These are phyloP conservation scores for Spatulosminthurus flaviceps DNA, from an alignment of 2,888 invertebrate species.

Conservation along the genomic window DNA sequence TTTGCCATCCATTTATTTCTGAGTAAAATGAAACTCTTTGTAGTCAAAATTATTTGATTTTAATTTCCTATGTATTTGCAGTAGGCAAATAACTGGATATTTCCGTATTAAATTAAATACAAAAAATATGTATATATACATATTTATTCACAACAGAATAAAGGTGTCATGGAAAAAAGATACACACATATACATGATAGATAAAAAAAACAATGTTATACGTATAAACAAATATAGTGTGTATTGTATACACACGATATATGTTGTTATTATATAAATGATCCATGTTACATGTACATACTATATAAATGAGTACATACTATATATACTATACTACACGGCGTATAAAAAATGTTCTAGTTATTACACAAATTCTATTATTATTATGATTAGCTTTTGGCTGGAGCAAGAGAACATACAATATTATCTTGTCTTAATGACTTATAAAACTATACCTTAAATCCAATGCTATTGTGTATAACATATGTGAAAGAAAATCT, in stretches of 20 bases:
- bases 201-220: neutral
- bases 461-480: neutral
- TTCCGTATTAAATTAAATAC: neutral
- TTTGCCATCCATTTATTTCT: neutral
- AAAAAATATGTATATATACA: neutral
- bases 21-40: too few species aligned
- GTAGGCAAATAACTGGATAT: too few species aligned
- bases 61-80: too few species aligned
- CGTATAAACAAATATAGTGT: neutral
- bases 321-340: neutral
- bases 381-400: neutral
- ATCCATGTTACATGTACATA: neutral
- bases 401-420: constrained; percentile 12
- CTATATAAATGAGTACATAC: too few species aligned
- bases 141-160: neutral
- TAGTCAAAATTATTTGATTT: too few species aligned
- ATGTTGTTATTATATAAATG: neutral
- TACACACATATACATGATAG: neutral
- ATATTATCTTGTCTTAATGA: neutral
- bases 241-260: constrained; percentile 12
- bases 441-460: too few species aligned
- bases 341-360: neutral
- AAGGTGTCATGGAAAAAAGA: neutral
- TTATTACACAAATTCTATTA: neutral
- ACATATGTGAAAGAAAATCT: neutral